These are phyloP conservation scores for Cephus pulcher DNA, from an alignment of 2,888 invertebrate genomes.

Conservation along the genomic window DNA sequence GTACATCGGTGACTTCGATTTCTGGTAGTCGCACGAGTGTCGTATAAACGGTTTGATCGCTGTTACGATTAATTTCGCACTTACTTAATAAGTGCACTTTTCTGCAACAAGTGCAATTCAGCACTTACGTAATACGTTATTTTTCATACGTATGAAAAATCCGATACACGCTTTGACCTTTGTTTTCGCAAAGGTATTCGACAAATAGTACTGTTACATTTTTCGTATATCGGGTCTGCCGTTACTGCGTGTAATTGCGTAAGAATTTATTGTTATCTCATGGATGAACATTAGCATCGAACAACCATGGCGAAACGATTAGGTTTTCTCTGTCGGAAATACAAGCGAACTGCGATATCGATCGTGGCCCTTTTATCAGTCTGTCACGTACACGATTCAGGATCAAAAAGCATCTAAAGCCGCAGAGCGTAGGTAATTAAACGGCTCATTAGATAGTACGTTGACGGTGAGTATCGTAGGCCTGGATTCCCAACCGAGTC, in stretches of 20 bases:
- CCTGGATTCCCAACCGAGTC: neutral
- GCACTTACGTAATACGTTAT: too few species aligned
- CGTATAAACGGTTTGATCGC: neutral
- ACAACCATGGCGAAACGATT: neutral
- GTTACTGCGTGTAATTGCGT: neutral
- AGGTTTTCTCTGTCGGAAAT: neutral
- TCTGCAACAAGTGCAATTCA: too few species aligned
- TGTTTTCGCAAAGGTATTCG: neutral
- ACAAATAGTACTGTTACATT: neutral
- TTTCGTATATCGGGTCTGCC: neutral
- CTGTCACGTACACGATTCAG: neutral
- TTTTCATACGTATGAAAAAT: too few species aligned
- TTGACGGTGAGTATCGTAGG: neutral
- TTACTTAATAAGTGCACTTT: too few species aligned
- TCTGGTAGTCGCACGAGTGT: neutral
- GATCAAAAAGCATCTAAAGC: neutral
- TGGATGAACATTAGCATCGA: neutral
- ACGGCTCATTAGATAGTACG: neutral
- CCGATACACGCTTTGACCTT: neutral
- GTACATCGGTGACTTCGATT: neutral
- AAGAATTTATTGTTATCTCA: neutral
- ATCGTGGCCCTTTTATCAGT: neutral
- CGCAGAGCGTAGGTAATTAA: neutral
- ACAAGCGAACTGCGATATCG: neutral
- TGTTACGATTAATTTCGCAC: neutral